Evolutionary conservation across 2,797 vertebrate genomes (phyloP).

Genomic region (Agapornis canus): DNA sequence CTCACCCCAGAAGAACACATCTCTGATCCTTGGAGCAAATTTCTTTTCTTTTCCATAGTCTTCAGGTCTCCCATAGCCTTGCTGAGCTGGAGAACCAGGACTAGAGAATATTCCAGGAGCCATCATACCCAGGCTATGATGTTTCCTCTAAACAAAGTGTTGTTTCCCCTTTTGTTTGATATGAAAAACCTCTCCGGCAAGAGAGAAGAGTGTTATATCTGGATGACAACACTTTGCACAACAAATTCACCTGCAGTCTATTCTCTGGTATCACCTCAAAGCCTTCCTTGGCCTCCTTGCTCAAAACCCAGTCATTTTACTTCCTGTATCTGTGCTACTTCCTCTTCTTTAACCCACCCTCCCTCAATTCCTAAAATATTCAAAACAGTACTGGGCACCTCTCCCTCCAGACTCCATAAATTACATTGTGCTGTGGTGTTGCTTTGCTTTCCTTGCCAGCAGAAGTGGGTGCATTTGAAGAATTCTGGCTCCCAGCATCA

Average conservation of each 20-base stretch:
- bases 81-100: background rate
- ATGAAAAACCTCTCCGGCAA: background rate
- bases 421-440: rapidly evolving
- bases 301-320: background rate
- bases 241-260: background rate
- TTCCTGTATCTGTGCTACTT: background rate
- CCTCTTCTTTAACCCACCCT: background rate
- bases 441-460: background rate
- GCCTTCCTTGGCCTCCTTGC: background rate
- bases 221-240: background rate
- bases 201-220: background rate
- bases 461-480: background rate
- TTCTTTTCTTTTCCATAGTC: background rate
- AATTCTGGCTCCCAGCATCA: rapidly evolving
- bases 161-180: background rate
- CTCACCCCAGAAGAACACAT: background rate
- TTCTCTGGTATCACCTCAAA: background rate
- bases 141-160: background rate
- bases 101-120: background rate
- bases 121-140: background rate
- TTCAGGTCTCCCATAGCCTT: background rate
- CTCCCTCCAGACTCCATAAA: background rate
- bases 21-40: background rate
- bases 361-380: background rate
- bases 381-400: background rate